These are phyloP conservation scores for Mus minutoides DNA, from an alignment of 2,797 vertebrate genomes.

Conservation along the genomic window DNA sequence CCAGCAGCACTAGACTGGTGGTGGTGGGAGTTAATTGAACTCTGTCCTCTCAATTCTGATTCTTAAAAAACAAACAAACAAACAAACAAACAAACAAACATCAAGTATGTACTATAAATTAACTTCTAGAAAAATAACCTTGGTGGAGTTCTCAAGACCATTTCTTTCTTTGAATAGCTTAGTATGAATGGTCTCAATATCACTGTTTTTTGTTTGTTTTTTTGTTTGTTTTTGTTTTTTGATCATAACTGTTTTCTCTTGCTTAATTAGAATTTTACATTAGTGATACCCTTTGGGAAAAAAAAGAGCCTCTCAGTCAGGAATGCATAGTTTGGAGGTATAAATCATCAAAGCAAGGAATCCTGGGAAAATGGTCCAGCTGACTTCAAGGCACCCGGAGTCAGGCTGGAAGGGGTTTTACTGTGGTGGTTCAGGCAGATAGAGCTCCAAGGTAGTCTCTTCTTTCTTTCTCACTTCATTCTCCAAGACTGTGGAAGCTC, in stretches of 20 bases:
- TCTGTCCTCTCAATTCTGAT: background rate
- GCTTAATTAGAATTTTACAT: background rate
- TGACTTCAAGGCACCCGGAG: background rate
- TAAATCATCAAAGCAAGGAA: conserved; percentile 1
- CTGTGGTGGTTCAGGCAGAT: background rate
- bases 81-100: no score
- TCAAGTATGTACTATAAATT: conserved; percentile 18
- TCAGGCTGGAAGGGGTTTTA: background rate
- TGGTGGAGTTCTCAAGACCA: background rate
- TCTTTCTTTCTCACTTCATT: background rate
- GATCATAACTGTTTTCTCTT: conserved; percentile 24
- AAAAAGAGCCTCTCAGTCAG: background rate
- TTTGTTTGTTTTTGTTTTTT: no score
- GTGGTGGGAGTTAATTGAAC: background rate
- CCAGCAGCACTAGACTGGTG: background rate
- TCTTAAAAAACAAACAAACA: background rate
- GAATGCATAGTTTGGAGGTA: background rate
- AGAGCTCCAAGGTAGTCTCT: background rate
- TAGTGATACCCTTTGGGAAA: background rate
- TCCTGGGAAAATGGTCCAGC: background rate
- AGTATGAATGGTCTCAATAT: background rate
- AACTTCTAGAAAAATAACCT: conserved; percentile 11
- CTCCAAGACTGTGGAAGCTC: conserved; percentile 29
- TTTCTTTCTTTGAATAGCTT: background rate
- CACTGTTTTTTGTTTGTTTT: background rate